A percentile compares a stretch with the other conserved stretches of the same genome.
These are phyloP conservation scores for Odontesthes bonariensis DNA, from an alignment of 2,113 vertebrate species.

Conservation along the genomic window DNA sequence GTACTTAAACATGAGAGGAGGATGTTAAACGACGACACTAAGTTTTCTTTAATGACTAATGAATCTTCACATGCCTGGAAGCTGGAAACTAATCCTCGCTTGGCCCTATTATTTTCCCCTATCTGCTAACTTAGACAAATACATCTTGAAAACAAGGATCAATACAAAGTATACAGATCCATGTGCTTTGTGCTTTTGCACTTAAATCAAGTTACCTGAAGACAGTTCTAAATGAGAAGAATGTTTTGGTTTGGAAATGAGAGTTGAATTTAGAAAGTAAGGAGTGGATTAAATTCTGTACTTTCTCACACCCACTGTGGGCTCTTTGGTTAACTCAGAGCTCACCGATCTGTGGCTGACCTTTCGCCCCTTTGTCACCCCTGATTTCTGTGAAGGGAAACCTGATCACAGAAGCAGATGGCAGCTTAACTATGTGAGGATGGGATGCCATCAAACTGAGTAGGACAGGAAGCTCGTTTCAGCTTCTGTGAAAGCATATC, in stretches of 20 bases:
- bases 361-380: conserved; percentile 60
- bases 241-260: not conserved
- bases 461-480: conserved; percentile 19
- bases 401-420: conserved; percentile 70
- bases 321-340: conserved; percentile 47
- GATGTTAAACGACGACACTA: not conserved
- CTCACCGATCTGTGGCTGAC: conserved; percentile 57
- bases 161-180: conserved; percentile 26
- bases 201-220: conserved; percentile 12
- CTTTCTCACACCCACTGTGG: conserved; percentile 18
- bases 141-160: conserved; percentile 18
- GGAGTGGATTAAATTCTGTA: conserved; percentile 14
- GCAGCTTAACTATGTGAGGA: conserved; percentile 46
- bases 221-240: conserved; percentile 12
- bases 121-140: conserved; percentile 23
- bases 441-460: conserved; percentile 47
- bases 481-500: conserved; percentile 38
- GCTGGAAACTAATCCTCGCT: not conserved
- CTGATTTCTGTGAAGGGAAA: conserved; percentile 70
- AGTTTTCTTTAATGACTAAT: conserved; percentile 10
- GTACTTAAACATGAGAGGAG: not conserved
- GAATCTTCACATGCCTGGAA: conserved; percentile 16
- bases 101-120: not conserved
- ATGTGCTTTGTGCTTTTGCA: conserved; percentile 20
- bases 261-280: not conserved